Base-by-base conservation (phyloP, 2,888 invertebrate genomes). In the Rhagophthalmus giganteus region DNA sequence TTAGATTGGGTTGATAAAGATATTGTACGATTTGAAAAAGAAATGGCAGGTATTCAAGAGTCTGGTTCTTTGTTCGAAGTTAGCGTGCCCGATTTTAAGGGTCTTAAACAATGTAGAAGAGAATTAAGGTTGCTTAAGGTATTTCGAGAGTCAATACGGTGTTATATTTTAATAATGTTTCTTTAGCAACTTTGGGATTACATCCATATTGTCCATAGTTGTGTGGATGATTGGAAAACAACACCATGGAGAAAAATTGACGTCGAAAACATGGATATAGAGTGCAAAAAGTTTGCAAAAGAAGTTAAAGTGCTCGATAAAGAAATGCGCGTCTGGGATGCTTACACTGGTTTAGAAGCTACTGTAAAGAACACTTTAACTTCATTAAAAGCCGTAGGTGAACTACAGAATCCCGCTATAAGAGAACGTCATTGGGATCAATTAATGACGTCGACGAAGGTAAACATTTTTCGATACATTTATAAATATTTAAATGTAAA, bases 191-290 rank as follows among this genome's bases (percentile, higher is more conserved):
- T 97, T 7, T 97, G 97, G 97, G 96, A 97, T 76, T 95, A 96
- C 70, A 87, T 90, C 6, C 82, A 83, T 67, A 92, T 95, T 60
- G 94, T 97, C 1, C 85, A 86, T 60, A 90, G 92, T 2, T 89
- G 91, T 67, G 92, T 97, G 50, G 90, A 94, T 66, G 94, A 95
- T 70, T 97, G 97, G 97, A 96, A 96, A 74, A 94, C 90, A 1
- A 96, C 96, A 0, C 92, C 93, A 0, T 97, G 97, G 97, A 83
- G 92, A 46, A 92, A 94, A 72, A 94, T 97, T 54, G 95, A 97
- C 69, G 95, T 96, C 27, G 97, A 97, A 76, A 94, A 95, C 68
- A 96, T 97, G 95, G 97, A 97, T 69, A 92, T 96, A 62, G 96
- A 97, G 74, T 96, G 96, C 74, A 97, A 97, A 73, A 94, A 95